Evolutionary conservation across 2,797 vertebrate species (phyloP).

Genomic region (Alcedo quadribrachys): DNA sequence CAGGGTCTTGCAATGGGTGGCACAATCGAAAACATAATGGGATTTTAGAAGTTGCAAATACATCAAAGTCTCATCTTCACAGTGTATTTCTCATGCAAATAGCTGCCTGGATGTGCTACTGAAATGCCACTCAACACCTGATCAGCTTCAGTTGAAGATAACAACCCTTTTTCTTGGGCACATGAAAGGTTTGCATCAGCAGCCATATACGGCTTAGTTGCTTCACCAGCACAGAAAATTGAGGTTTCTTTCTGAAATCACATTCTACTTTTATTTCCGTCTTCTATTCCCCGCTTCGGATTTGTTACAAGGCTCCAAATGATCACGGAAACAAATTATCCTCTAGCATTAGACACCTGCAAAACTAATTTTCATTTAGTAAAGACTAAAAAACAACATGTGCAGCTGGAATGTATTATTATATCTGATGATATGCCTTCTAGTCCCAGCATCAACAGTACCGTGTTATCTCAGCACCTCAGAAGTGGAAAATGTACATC

Average conservation of each 20-base stretch:
- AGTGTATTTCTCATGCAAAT: constrained; percentile 45
- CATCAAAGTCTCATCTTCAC: constrained; percentile 24
- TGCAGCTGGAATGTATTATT: constrained; percentile 34
- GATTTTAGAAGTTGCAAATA: constrained; percentile 23
- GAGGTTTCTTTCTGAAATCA: constrained; percentile 7
- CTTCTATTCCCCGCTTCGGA: constrained; percentile 21
- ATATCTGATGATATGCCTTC: neutral
- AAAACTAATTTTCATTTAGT: constrained; percentile 42
- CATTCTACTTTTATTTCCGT: constrained; percentile 42
- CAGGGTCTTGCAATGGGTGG: neutral
- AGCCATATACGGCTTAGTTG: neutral
- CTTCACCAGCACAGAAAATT: constrained; percentile 19
- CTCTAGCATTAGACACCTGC: constrained; percentile 42
- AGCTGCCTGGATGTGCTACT: constrained; percentile 23
- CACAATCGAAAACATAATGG: neutral
- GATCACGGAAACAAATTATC: constrained; percentile 41
- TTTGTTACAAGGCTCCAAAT: constrained; percentile 35
- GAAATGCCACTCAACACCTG: constrained; percentile 31
- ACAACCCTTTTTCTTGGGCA: constrained; percentile 27
- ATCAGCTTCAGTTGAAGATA: constrained; percentile 25
- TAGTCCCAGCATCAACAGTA: neutral
- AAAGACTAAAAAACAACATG: constrained; percentile 30
- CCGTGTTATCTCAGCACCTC: constrained; percentile 1
- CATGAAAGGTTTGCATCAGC: constrained; percentile 55
- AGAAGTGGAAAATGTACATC: neutral